phyloP scores from a whole-genome alignment of 2,797 vertebrate genomes.

The Spinibarbus caldwelli region DNA sequence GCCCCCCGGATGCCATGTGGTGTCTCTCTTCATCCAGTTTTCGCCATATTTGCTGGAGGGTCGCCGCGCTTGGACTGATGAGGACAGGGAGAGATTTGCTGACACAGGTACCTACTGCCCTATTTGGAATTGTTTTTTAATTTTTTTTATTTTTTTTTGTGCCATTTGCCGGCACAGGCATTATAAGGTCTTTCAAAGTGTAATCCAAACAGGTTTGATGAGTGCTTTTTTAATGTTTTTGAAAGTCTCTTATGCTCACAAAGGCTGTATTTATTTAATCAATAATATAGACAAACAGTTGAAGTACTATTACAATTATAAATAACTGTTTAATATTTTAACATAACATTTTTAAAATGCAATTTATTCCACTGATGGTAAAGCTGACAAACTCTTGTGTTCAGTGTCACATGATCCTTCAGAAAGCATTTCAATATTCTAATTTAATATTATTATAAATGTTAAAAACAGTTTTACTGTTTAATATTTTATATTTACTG shows the following conservation, averaged over 20 bases:
- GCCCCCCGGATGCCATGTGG: constrained; percentile 87
- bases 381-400: background rate
- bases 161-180: too few species aligned
- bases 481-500: too few species aligned
- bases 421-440: background rate
- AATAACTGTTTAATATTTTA: background rate
- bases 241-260: background rate
- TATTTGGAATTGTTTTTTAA: too few species aligned
- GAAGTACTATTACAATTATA: background rate
- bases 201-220: background rate
- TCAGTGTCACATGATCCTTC: background rate
- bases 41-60: constrained; percentile 85
- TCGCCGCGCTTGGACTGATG: constrained; percentile 80
- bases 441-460: background rate
- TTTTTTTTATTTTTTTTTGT: too few species aligned
- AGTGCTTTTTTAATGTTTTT: background rate
- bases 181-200: background rate
- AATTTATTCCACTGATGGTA: background rate
- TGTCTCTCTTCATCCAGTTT: constrained; percentile 94
- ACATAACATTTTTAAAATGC: background rate
- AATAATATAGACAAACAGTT: background rate
- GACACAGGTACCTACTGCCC: constrained; percentile 78
- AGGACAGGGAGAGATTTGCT: constrained; percentile 82
- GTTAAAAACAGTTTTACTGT: background rate
- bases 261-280: background rate